phyloP scores from a whole-genome alignment of 2,113 vertebrate species.

The Nothocercus julius region DNA sequence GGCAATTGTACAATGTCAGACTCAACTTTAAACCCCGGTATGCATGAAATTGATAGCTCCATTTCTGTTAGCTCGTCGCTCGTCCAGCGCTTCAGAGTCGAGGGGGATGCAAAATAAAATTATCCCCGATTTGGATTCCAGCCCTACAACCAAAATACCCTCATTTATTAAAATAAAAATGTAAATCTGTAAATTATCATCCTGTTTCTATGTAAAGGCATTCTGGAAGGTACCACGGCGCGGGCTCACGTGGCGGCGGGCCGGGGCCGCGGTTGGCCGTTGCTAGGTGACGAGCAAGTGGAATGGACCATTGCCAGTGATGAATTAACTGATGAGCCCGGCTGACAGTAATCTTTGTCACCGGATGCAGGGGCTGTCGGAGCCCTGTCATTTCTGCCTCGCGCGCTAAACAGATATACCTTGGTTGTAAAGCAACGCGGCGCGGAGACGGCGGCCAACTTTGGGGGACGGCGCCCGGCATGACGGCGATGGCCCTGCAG shows the following conservation, averaged over 20 bases:
- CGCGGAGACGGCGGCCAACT: conserved; percentile 68
- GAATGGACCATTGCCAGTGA: conserved; percentile 94
- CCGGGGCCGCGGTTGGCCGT: conserved; percentile 87
- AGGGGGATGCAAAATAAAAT: conserved; percentile 80
- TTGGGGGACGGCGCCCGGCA: conserved; percentile 26
- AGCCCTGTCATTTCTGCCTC: conserved; percentile 97
- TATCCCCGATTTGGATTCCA: conserved; percentile 79
- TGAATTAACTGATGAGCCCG: conserved; percentile 92
- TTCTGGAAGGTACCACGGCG: conserved; percentile 84
- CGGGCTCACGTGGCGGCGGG: conserved; percentile 83
- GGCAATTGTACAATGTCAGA: conserved; percentile 38
- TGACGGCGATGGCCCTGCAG: neutral
- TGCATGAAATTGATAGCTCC: conserved; percentile 60
- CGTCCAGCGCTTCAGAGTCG: conserved; percentile 70
- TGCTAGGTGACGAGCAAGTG: conserved; percentile 95
- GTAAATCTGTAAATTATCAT: conserved; percentile 84
- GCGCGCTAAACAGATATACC: conserved; percentile 97
- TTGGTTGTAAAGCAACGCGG: conserved; percentile 83
- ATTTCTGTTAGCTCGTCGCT: conserved; percentile 80
- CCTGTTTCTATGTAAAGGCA: conserved; percentile 86
- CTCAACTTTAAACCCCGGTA: conserved; percentile 73
- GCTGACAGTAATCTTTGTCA: conserved; percentile 94
- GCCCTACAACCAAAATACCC: conserved; percentile 78
- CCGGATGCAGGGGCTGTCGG: conserved; percentile 95
- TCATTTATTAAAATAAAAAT: conserved; percentile 89